Evolutionary conservation across 2,888 invertebrate genomes (phyloP), one percentile per base, ranked within the genome.

Genomic region (Drosophila hamatofila): DNA sequence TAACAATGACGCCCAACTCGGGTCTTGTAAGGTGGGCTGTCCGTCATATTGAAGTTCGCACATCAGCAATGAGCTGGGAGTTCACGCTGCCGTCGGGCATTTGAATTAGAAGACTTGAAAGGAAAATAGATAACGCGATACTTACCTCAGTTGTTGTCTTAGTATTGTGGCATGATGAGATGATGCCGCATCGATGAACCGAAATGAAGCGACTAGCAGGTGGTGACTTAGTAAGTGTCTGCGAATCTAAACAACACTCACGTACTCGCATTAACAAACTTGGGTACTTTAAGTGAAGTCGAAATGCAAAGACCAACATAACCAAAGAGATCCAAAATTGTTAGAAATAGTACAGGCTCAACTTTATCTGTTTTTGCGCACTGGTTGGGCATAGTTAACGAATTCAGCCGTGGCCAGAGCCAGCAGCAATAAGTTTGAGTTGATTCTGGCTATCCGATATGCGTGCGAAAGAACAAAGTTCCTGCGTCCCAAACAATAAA

Each of bases 181-280:
- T 55, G 62, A 52, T 49, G 9, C 27, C 27, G 62, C 55, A 62
- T 61, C 44, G 48, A 72, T 59, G 54, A 54, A 16, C 21, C 18
- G 16, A 23, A 27, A 16, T 39, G n/a, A 49, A 42, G 48, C 44
- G 39, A 21, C 21, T 5, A 49, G 63, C 61, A 60, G 72, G 46
- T 63, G 63, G 21, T 59, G 35, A n/a, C 21, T 35, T 42, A 37
- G 44, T 61, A 65, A 46, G 57, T 56, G 52, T 30, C 33, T 67
- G 44, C 23, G 56, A 68, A 71, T 83, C 70, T 63, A 65, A 80
- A 79, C 80, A 70, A 75, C 72, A 52, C 75, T 81, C 86, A 86
- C 89, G 86, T 86, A 84, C 75, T 84, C 85, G 79, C 88, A 86
- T 86, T 89, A 86, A 81, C 80, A 68, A 88, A 87, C 80, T 79